Evolutionary conservation across 2,888 invertebrate genomes (phyloP), one percentile per base, ranked within the genome.

Genomic region (Pimpla rufipes): DNA sequence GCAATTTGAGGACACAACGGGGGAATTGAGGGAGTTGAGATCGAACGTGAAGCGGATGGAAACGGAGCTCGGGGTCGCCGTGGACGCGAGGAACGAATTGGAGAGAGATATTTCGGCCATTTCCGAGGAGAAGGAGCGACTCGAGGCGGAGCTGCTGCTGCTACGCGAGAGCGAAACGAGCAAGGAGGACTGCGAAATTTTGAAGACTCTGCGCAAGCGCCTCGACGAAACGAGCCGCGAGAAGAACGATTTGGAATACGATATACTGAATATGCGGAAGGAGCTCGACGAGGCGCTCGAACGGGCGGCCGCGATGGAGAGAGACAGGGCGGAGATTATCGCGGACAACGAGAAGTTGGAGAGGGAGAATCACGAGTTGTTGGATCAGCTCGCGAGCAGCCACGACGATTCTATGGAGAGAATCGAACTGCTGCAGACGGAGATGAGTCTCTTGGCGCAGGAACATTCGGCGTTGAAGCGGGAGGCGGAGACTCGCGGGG

Each of bases 171-270:
- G 84, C 71, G 82, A 79, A 1, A 55, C 59, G 52, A 89, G 79
- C 35, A 87, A 85, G 37, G 87, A 88, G n/a, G 87, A 90, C 29
- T 86, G 86, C 40, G 82, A 87, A 16, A 77, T 89, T 0, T 47
- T 92, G 7, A 82, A 86, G 0, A 85, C 91, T 21, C 85, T 93
- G 5, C 85, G 88, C 0, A 85, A 88, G 21, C 88, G 88, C 23
- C 74, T 93, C 10, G 87, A 89, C 2, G 73, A 23, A 2, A 83
- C 83, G 0, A 85, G 76, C 21, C 84, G 85, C 64, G 96, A 96
- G 68, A 96, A 95, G 88, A 94, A 94, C 86, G 94, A 94, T 7
- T 94, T 96, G 88, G 95, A 95, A 89, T 94, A 95, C 66, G 95
- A 95, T 92, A 94, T 96, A 66, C 92, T 94, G 64, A 94, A 94